A percentile compares a stretch with the other conserved stretches of the same genome.
Conservation (phyloP, 1,140 invertebrate species). For the Hestina assimilis region DNA sequence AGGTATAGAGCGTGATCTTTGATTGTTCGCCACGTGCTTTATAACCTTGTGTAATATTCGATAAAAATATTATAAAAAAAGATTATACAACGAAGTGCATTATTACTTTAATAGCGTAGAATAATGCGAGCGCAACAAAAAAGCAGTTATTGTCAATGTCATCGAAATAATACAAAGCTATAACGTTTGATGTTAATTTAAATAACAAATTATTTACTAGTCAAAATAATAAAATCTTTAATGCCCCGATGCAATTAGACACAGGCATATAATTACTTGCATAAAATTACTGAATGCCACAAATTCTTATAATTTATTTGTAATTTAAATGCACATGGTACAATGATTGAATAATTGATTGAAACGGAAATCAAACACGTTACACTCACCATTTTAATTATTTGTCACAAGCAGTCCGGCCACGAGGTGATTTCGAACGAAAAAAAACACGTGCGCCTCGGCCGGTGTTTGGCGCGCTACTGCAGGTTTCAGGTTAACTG, state of each 20-base stretch:
- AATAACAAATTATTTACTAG: neutral
- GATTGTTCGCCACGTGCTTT: slow-evolving; percentile 2
- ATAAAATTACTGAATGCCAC: slow-evolving; percentile 2
- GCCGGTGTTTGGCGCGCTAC: slow-evolving; percentile 36
- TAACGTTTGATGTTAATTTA: neutral
- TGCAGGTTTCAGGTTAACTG: slow-evolving; percentile 35
- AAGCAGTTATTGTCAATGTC: no score
- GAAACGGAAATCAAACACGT: slow-evolving; percentile 17
- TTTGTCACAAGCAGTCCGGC: slow-evolving; percentile 30
- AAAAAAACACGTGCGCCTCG: slow-evolving; percentile 30
- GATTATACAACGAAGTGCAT: no score
- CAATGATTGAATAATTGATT: neutral
- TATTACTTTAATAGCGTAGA: no score
- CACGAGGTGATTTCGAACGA: slow-evolving; percentile 30
- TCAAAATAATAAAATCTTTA: neutral
- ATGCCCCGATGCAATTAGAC: slow-evolving; percentile 7
- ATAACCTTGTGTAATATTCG: slow-evolving; percentile 7
- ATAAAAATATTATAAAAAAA: neutral
- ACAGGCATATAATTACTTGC: neutral
- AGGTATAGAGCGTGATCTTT: neutral
- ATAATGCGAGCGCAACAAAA: no score
- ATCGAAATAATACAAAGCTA: no score
- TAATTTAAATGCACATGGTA: neutral
- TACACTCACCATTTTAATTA: slow-evolving; percentile 48
- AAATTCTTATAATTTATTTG: neutral